Evolutionary conservation across 2,888 invertebrate species (phyloP).

Genomic region (Eupithecia vulgata): DNA sequence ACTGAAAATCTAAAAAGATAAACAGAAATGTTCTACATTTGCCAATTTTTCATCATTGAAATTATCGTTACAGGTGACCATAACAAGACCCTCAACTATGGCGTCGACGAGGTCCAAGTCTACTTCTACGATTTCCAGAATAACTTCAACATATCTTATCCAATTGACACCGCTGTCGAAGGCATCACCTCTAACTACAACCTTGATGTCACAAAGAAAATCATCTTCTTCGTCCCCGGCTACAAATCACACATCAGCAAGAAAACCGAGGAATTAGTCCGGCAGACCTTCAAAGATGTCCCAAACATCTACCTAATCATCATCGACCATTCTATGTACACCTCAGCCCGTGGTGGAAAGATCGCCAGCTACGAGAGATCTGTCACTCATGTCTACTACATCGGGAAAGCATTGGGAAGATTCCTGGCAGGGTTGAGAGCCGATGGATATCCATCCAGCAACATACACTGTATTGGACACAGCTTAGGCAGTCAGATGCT

Average conservation of each 20-base stretch:
- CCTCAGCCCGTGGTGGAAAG: conserved; percentile 64
- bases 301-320: conserved; percentile 71
- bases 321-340: conserved; percentile 74
- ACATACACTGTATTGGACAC: conserved; percentile 74
- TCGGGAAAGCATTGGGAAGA: conserved; percentile 66
- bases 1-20: too few species aligned
- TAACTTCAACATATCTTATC: conserved; percentile 65
- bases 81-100: conserved; percentile 60
- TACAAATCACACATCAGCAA: conserved; percentile 74
- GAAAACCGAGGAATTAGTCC: conserved; percentile 67
- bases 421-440: conserved; percentile 62
- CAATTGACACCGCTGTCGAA: conserved; percentile 62
- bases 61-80: conserved; percentile 67
- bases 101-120: conserved; percentile 65
- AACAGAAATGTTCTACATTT: neutral
- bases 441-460: conserved; percentile 65
- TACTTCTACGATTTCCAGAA: conserved; percentile 78
- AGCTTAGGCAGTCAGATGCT: conserved; percentile 76
- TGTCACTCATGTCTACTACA: conserved; percentile 65
- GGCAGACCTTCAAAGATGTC: conserved; percentile 68
- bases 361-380: conserved; percentile 73
- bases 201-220: conserved; percentile 64
- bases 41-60: neutral
- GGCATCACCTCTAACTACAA: conserved; percentile 64
- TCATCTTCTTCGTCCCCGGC: conserved; percentile 75